Evolutionary conservation across 2,797 vertebrate genomes (phyloP).

Genomic region (Sebastes aleutianus): DNA sequence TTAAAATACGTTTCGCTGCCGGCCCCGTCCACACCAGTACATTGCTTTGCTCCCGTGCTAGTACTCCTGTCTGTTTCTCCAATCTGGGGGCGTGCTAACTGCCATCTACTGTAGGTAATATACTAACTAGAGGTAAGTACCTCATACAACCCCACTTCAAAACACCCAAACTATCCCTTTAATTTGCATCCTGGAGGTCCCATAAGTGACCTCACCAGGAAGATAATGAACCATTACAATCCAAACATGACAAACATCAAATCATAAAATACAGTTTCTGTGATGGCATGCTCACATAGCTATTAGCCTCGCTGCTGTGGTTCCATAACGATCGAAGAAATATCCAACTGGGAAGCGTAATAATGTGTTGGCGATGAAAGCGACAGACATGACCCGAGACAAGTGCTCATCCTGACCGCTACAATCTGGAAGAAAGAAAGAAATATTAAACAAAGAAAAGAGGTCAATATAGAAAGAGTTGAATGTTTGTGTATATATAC

Average conservation of each 20-base stretch:
- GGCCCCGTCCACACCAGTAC: no score
- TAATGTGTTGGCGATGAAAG: conserved; percentile 85
- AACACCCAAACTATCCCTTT: not conserved
- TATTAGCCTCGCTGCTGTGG: conserved; percentile 73
- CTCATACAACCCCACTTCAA: not conserved
- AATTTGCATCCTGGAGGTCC: not conserved
- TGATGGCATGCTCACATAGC: conserved; percentile 21
- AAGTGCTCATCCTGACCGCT: conserved; percentile 80
- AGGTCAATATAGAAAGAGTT: not conserved
- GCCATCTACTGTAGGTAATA: not conserved
- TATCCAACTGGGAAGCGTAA: conserved; percentile 81
- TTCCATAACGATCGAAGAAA: conserved; percentile 83
- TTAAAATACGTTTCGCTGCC: no score
- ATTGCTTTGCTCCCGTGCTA: no score
- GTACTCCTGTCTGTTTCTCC: not conserved
- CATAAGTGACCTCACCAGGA: not conserved
- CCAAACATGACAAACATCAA: not conserved
- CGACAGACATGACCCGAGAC: conserved; percentile 83
- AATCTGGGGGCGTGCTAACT: not conserved
- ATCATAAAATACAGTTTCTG: not conserved
- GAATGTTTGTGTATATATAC: not conserved
- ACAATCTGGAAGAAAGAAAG: conserved; percentile 67
- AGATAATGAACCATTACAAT: not conserved
- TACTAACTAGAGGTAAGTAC: not conserved
- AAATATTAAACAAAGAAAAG: not conserved